A percentile compares a stretch with the other conserved stretches of the same genome.
These are phyloP conservation scores for Tolypeutes matacus DNA, from an alignment of 2,797 vertebrate genomes.

Conservation along the genomic window DNA sequence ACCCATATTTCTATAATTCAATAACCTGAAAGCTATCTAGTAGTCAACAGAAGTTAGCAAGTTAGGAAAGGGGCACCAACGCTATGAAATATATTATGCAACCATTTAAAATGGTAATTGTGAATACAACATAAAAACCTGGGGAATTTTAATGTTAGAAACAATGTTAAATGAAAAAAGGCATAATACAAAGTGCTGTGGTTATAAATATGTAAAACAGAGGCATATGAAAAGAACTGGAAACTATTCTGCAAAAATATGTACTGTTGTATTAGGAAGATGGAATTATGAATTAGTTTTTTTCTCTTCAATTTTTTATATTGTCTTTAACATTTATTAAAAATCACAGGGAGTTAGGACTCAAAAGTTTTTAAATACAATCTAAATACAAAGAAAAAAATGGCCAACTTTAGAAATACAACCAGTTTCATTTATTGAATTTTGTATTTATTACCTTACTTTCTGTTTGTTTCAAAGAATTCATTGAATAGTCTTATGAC, in stretches of 20 bases:
- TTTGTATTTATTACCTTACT: slow-evolving; percentile 23
- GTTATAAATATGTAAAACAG: slow-evolving; percentile 42
- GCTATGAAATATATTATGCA: slow-evolving; percentile 24
- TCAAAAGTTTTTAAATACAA: slow-evolving; percentile 45
- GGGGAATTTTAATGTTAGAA: slow-evolving; percentile 40
- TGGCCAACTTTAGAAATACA: slow-evolving; percentile 18
- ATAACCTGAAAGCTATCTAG: slow-evolving; percentile 21
- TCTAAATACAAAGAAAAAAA: slow-evolving; percentile 55
- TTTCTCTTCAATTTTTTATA: background rate
- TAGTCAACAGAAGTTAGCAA: slow-evolving; percentile 31
- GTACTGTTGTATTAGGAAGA: background rate
- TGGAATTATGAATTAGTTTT: slow-evolving; percentile 52
- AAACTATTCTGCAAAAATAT: slow-evolving; percentile 42
- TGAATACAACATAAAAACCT: slow-evolving; percentile 26
- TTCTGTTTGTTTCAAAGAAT: slow-evolving; percentile 57
- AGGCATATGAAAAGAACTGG: slow-evolving; percentile 17
- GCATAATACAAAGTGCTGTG: slow-evolving; percentile 15
- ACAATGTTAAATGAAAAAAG: slow-evolving; percentile 19
- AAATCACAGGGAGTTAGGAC: slow-evolving; percentile 37
- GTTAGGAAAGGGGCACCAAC: background rate
- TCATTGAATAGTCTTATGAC: slow-evolving; percentile 43
- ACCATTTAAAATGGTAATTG: slow-evolving; percentile 6
- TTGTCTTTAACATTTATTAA: slow-evolving; percentile 55
- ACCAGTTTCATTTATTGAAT: background rate
- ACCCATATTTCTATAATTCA: slow-evolving; percentile 25